Evolutionary conservation across 2,888 invertebrate species (phyloP).

Genomic region (Barypeithes pellucidus): DNA sequence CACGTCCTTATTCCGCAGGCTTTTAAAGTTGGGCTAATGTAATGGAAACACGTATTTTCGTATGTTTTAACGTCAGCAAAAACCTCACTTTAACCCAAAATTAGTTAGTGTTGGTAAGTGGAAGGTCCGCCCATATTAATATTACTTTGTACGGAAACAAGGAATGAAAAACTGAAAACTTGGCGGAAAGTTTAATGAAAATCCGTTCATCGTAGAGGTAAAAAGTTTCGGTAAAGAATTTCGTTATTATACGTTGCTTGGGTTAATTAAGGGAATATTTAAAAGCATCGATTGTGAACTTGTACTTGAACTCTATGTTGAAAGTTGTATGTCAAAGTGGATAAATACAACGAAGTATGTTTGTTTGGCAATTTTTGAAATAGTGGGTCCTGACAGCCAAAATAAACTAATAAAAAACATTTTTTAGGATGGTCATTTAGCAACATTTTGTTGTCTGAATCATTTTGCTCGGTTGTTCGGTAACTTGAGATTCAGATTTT

Average conservation of each 20-base stretch:
- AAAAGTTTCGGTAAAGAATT: background rate
- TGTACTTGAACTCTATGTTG: background rate
- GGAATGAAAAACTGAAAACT: constrained; percentile 18
- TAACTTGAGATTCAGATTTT: too few species aligned
- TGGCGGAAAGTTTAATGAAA: constrained; percentile 22
- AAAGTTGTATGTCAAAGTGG: too few species aligned
- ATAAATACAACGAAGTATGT: too few species aligned
- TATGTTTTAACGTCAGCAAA: constrained; percentile 14
- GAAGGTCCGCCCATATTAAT: constrained; percentile 15
- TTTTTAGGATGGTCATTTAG: too few species aligned
- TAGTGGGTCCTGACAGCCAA: too few species aligned
- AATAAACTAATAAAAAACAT: too few species aligned
- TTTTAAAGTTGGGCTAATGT: constrained; percentile 1
- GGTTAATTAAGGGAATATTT: background rate
- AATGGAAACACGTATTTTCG: constrained; percentile 27
- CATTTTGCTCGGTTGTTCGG: too few species aligned
- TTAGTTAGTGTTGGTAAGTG: constrained; percentile 17
- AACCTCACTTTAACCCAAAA: background rate
- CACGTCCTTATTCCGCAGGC: too few species aligned
- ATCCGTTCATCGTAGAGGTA: background rate
- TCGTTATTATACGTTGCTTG: background rate
- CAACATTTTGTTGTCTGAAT: too few species aligned
- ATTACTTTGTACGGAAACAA: constrained; percentile 5
- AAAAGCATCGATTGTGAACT: background rate
- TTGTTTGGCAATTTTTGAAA: too few species aligned